Conservation (phyloP, 2,888 invertebrate species). For the Diarsia rubi region DNA sequence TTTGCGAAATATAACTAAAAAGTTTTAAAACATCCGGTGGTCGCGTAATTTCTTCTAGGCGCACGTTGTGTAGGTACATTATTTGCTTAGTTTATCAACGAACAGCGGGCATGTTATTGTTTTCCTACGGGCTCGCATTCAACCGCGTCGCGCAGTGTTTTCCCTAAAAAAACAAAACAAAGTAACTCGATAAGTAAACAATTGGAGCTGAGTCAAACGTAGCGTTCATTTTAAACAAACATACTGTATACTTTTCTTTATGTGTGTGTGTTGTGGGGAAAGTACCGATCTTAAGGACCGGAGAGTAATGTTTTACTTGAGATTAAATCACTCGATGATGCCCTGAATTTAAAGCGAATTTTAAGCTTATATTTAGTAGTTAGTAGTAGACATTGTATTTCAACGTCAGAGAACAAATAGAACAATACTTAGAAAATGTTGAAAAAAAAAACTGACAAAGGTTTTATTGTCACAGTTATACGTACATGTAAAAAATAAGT, state of each 20-base stretch:
- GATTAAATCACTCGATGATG: not conserved
- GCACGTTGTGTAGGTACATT: slow-evolving; percentile 49
- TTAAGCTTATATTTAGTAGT: not conserved
- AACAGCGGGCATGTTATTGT: slow-evolving; percentile 66
- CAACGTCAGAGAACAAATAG: not conserved
- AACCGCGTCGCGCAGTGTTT: slow-evolving; percentile 72
- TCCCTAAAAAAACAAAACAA: slow-evolving; percentile 83
- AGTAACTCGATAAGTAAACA: slow-evolving; percentile 81
- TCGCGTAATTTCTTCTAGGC: slow-evolving; percentile 52
- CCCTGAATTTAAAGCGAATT: not conserved
- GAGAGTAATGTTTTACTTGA: slow-evolving; percentile 15
- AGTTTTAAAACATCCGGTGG: slow-evolving; percentile 55
- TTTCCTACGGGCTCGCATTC: slow-evolving; percentile 67
- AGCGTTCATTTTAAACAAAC: slow-evolving; percentile 65
- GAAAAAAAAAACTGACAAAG: not conserved
- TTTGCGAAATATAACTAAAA: slow-evolving; percentile 48
- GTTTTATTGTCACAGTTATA: not conserved
- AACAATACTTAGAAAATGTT: too few species aligned
- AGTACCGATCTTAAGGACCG: slow-evolving; percentile 38
- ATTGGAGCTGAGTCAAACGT: slow-evolving; percentile 72
- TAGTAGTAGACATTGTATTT: not conserved
- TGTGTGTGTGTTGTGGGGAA: slow-evolving; percentile 50
- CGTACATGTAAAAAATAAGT: not conserved
- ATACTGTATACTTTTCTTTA: slow-evolving; percentile 51
- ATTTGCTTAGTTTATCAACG: slow-evolving; percentile 67